Conservation (phyloP, 1,140 invertebrate species). For the Drosophila repleta region DNA sequence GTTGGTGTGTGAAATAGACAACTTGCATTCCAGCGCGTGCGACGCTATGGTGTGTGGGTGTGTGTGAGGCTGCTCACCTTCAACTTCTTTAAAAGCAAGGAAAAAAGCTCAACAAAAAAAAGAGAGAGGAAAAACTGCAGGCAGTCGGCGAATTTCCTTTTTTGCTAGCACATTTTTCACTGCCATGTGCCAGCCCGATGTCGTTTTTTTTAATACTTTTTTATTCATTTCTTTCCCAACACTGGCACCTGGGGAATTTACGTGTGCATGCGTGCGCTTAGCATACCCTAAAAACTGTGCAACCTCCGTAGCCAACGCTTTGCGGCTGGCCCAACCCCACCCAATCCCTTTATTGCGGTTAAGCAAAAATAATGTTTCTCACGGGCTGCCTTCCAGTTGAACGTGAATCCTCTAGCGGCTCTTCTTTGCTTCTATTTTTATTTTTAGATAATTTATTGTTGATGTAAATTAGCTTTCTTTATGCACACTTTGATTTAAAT, state of each 20-base stretch:
- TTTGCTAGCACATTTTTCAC: slow-evolving; percentile 62
- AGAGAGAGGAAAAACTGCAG: slow-evolving; percentile 42
- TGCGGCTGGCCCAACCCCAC: too few species aligned
- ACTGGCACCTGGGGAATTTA: slow-evolving; percentile 71
- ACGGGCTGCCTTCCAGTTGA: neutral
- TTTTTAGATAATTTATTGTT: neutral
- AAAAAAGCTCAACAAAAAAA: slow-evolving; percentile 18
- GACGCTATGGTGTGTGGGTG: slow-evolving; percentile 22
- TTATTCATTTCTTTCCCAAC: slow-evolving; percentile 28
- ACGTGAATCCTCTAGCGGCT: slow-evolving; percentile 28
- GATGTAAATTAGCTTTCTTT: neutral
- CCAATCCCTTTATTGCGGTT: slow-evolving; percentile 49
- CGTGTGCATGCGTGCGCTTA: slow-evolving; percentile 70
- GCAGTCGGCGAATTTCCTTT: slow-evolving; percentile 39
- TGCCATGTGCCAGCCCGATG: slow-evolving; percentile 66
- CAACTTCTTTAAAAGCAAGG: slow-evolving; percentile 36
- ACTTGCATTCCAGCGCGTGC: slow-evolving; percentile 51
- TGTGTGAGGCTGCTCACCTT: slow-evolving; percentile 19
- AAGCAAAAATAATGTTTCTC: slow-evolving; percentile 57
- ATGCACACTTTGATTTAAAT: neutral
- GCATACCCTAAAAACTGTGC: slow-evolving; percentile 38
- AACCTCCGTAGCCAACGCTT: slow-evolving; percentile 26
- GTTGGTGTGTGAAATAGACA: slow-evolving; percentile 76
- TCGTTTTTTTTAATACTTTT: slow-evolving; percentile 27
- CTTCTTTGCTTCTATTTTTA: slow-evolving; percentile 1